These are phyloP conservation scores for Coccyzus lansbergi DNA, from an alignment of 2,797 vertebrate genomes.

Conservation along the genomic window DNA sequence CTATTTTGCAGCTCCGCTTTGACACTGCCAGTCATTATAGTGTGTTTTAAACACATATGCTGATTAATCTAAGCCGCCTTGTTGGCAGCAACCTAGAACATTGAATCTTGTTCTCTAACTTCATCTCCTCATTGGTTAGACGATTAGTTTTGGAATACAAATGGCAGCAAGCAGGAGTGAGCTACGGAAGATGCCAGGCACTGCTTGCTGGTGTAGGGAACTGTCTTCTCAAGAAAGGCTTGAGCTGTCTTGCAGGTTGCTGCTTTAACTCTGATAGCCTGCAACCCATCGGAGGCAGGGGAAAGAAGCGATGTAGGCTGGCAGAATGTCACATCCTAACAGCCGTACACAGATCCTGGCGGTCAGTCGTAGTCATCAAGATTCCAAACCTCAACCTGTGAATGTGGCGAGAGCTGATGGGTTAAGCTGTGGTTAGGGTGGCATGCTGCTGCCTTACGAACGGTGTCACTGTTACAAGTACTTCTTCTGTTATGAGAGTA, in stretches of 20 bases:
- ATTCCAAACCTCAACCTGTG: not conserved
- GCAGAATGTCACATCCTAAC: not conserved
- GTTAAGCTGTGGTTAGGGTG: not conserved
- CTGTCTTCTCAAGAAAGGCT: not conserved
- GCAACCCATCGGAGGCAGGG: not conserved
- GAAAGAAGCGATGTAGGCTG: not conserved
- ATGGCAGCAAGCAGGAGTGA: not conserved
- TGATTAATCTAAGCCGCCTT: not conserved
- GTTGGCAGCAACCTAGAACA: not conserved
- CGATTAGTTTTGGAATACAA: not conserved
- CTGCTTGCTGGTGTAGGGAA: not conserved
- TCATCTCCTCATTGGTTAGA: not conserved
- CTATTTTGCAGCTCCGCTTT: not conserved
- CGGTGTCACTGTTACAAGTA: not conserved
- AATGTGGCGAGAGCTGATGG: not conserved
- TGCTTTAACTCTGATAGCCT: not conserved
- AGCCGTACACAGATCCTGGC: not conserved
- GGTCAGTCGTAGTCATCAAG: not conserved
- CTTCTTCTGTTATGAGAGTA: not conserved
- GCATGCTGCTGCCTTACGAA: not conserved
- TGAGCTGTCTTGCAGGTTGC: not conserved
- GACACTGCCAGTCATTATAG: not conserved
- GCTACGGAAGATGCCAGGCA: not conserved
- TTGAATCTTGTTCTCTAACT: not conserved
- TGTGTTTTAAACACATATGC: not conserved